Evolutionary conservation across 2,888 invertebrate species (phyloP).

Genomic region (Pandemis corylana): DNA sequence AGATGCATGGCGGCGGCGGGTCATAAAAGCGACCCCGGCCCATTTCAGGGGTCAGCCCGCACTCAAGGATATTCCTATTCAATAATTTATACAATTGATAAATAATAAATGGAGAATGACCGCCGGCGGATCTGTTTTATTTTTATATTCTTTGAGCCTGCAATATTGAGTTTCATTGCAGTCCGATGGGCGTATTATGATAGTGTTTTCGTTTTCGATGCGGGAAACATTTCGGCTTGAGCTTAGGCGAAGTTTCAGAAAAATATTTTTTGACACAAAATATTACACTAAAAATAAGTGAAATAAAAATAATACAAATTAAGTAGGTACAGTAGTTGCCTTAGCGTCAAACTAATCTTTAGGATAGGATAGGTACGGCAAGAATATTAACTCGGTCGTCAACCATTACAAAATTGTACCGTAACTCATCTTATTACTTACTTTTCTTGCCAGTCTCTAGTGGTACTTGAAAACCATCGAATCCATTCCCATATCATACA

Average conservation of each 20-base stretch:
- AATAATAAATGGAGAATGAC: constrained; percentile 74
- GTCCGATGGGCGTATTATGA: constrained; percentile 29
- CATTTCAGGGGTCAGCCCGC: constrained; percentile 58
- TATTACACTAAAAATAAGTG: not conserved
- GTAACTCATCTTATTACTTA: too few relatives aligned
- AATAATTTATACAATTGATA: constrained; percentile 84
- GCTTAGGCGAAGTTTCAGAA: not conserved
- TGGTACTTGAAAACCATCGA: too few relatives aligned
- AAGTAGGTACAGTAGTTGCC: too few relatives aligned
- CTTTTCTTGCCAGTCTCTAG: too few relatives aligned
- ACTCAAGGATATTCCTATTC: constrained; percentile 63
- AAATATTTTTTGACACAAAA: not conserved
- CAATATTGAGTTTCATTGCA: constrained; percentile 36
- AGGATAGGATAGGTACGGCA: too few relatives aligned
- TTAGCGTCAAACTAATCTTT: too few relatives aligned
- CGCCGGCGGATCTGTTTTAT: constrained; percentile 58
- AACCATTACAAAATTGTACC: too few relatives aligned
- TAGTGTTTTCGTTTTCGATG: constrained; percentile 12
- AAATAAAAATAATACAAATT: not conserved
- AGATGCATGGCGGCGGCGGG: constrained; percentile 50
- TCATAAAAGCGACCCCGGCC: constrained; percentile 72
- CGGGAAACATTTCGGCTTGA: not conserved
- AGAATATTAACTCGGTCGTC: too few relatives aligned
- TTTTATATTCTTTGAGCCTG: constrained; percentile 55
- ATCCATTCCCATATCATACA: too few relatives aligned